phyloP scores from a whole-genome alignment of 1,140 invertebrate genomes.

The Luehdorfia chinensis region DNA sequence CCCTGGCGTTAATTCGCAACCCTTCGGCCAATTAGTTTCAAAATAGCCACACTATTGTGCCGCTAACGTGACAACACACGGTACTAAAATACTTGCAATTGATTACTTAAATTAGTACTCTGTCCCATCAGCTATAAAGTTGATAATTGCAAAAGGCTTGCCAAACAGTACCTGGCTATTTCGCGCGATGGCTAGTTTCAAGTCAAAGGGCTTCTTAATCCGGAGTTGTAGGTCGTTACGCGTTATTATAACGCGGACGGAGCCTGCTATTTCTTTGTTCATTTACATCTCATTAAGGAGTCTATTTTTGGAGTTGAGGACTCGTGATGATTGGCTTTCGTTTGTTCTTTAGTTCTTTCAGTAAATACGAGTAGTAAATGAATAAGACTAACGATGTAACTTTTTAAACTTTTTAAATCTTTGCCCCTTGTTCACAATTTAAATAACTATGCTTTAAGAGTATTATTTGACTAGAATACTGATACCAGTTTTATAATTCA shows the following conservation, averaged over 20 bases:
- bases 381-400: no score
- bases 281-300: conserved; percentile 75
- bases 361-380: no score
- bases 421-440: no score
- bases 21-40: conserved; percentile 76
- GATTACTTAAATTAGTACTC: conserved; percentile 22
- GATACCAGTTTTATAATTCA: no score
- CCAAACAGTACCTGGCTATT: conserved; percentile 37
- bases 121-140: conserved; percentile 26
- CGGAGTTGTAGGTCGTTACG: conserved; percentile 75
- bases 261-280: conserved; percentile 69
- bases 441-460: no score
- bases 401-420: no score
- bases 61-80: conserved; percentile 50
- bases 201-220: conserved; percentile 76
- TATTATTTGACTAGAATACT: no score
- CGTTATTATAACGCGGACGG: conserved; percentile 72
- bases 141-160: conserved; percentile 15
- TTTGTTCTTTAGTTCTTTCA: conserved; percentile 19
- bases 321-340: conserved; percentile 35
- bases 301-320: conserved; percentile 65
- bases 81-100: conserved; percentile 42
- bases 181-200: conserved; percentile 58
- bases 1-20: conserved; percentile 73
- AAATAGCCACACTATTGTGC: conserved; percentile 74